Conservation (phyloP, 37 sponge, comb jelly and placozoan genomes). For the Corticium candelabrum region DNA sequence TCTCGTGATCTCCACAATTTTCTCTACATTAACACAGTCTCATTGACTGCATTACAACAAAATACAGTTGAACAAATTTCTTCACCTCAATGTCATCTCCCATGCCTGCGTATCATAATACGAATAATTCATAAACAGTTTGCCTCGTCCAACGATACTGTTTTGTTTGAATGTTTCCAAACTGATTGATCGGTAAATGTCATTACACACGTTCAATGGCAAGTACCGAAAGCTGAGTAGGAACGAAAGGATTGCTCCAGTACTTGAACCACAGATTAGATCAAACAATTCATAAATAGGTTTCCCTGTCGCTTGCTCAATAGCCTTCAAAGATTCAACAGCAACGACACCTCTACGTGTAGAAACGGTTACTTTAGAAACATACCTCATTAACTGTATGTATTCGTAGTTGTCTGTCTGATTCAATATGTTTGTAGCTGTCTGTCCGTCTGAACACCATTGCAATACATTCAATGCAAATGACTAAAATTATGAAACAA, state of each 20-base stretch:
- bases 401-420: conserved; percentile 8
- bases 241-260: conserved; percentile 35
- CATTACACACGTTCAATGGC: conserved; percentile 8
- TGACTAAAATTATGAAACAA: too few species aligned
- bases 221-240: conserved; percentile 29
- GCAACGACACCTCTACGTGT: conserved; percentile 51
- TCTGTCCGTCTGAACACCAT: too few species aligned
- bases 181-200: conserved; percentile 28
- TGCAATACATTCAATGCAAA: too few species aligned
- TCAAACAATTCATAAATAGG: conserved; percentile 52
- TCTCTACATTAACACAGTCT: too few species aligned
- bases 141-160: conserved; percentile 49
- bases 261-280: conserved; percentile 67
- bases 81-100: conserved; percentile 40
- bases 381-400: too few species aligned
- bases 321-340: conserved; percentile 34
- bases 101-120: conserved; percentile 50
- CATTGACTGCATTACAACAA: too few species aligned
- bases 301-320: conserved; percentile 35
- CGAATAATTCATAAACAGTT: conserved; percentile 57
- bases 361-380: too few species aligned
- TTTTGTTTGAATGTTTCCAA: conserved; percentile 51
- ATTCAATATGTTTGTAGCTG: conserved; percentile 8
- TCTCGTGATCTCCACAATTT: too few species aligned
- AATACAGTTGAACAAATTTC: too few species aligned